Evolutionary conservation across 2,113 vertebrate genomes (phyloP).

Genomic region (Tringa solitaria): DNA sequence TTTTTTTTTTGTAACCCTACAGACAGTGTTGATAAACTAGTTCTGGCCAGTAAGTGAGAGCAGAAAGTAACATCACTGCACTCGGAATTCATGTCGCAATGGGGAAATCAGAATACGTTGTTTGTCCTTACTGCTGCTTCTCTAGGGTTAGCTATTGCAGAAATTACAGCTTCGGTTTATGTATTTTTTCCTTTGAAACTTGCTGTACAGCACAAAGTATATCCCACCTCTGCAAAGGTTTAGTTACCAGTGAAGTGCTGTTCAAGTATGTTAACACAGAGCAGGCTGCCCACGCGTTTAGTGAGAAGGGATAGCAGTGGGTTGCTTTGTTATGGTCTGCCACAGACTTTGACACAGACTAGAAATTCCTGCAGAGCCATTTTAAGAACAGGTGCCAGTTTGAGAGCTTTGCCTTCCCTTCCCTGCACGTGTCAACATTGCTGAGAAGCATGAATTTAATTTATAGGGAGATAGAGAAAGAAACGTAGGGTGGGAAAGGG

Average conservation of each 20-base stretch:
- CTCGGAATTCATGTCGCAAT: neutral
- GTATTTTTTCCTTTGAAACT: neutral
- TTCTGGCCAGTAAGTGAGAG: neutral
- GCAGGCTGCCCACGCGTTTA: rapidly evolving
- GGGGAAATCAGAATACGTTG: rapidly evolving
- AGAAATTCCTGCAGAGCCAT: neutral
- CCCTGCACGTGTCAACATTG: neutral
- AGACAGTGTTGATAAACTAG: neutral
- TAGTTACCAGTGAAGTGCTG: neutral
- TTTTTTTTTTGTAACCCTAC: no score
- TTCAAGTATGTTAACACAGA: neutral
- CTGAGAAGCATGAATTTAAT: neutral
- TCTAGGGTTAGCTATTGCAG: neutral
- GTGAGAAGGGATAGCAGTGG: rapidly evolving
- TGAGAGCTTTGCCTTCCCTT: neutral
- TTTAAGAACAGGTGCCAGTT: neutral
- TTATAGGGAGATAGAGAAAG: neutral
- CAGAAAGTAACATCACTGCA: neutral
- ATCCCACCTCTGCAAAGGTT: neutral
- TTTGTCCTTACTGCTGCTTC: neutral
- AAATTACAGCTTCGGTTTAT: neutral
- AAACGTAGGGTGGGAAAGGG: neutral
- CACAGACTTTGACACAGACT: neutral
- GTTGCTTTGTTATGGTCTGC: neutral
- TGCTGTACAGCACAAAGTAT: neutral